Evolutionary conservation across 2,888 invertebrate genomes (phyloP).

Genomic region (Germaria angustata): DNA sequence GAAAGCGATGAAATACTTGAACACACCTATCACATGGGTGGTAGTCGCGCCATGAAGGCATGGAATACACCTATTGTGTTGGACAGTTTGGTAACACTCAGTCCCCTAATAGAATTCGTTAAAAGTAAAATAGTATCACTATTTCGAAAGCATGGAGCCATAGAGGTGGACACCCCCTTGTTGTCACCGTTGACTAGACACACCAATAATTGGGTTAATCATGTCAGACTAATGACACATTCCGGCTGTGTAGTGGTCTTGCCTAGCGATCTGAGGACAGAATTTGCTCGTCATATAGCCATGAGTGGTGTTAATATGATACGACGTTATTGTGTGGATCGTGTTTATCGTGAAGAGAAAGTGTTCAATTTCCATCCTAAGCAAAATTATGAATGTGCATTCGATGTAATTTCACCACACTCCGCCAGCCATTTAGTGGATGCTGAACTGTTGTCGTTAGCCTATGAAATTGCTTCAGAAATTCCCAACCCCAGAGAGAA

Average conservation of each 20-base stretch:
- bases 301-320: conserved; percentile 88
- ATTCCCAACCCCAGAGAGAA: conserved; percentile 84
- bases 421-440: conserved; percentile 89
- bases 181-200: conserved; percentile 87
- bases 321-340: conserved; percentile 91
- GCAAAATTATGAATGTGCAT: conserved; percentile 94
- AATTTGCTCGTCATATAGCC: conserved; percentile 90
- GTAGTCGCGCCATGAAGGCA: conserved; percentile 75
- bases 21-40: conserved; percentile 88
- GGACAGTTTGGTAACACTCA: conserved; percentile 79
- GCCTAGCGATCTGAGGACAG: conserved; percentile 90
- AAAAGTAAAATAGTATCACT: conserved; percentile 81
- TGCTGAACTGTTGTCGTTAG: conserved; percentile 90
- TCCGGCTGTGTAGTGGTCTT: conserved; percentile 91
- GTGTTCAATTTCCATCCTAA: conserved; percentile 91
- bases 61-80: conserved; percentile 75
- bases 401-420: conserved; percentile 92
- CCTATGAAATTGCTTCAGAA: conserved; percentile 87
- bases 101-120: conserved; percentile 79
- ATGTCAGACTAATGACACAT: conserved; percentile 91
- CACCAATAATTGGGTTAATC: conserved; percentile 73
- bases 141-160: conserved; percentile 90
- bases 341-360: conserved; percentile 91
- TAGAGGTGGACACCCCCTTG: conserved; percentile 88
- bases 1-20: conserved; percentile 81